These are phyloP conservation scores for Catocala sponsa DNA, from an alignment of 2,888 invertebrate species.

Conservation along the genomic window DNA sequence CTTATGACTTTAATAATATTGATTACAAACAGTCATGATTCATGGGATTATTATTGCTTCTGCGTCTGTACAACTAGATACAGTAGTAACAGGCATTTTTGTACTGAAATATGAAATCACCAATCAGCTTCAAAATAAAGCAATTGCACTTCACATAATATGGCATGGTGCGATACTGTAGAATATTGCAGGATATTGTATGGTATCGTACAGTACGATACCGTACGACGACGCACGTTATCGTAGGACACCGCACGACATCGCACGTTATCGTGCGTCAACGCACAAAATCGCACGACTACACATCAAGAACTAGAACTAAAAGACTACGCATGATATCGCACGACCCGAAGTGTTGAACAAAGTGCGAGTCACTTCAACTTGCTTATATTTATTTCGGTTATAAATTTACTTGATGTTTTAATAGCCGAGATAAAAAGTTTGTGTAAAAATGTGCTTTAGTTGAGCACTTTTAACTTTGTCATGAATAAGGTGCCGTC, in stretches of 20 bases:
- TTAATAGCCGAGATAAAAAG: conserved; percentile 17
- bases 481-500: conserved; percentile 9
- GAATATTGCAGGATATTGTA: too few species aligned
- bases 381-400: conserved; percentile 14
- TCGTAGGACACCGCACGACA: conserved; percentile 1
- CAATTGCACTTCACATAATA: too few species aligned
- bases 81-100: too few species aligned
- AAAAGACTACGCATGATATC: conserved; percentile 3
- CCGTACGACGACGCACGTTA: background rate
- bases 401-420: conserved; percentile 13
- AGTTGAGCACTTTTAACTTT: conserved; percentile 17
- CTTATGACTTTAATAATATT: too few species aligned
- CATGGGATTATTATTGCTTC: too few species aligned
- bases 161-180: too few species aligned
- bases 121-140: too few species aligned
- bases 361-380: background rate
- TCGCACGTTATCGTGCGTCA: background rate
- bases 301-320: background rate
- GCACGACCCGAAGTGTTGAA: conserved; percentile 4
- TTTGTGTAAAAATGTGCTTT: conserved; percentile 14
- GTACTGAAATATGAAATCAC: too few species aligned
- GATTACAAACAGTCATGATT: too few species aligned
- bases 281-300: background rate
- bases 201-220: too few species aligned
- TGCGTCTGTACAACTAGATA: too few species aligned